phyloP scores from a whole-genome alignment of 2,113 vertebrate species.

The Ochotona princeps region DNA sequence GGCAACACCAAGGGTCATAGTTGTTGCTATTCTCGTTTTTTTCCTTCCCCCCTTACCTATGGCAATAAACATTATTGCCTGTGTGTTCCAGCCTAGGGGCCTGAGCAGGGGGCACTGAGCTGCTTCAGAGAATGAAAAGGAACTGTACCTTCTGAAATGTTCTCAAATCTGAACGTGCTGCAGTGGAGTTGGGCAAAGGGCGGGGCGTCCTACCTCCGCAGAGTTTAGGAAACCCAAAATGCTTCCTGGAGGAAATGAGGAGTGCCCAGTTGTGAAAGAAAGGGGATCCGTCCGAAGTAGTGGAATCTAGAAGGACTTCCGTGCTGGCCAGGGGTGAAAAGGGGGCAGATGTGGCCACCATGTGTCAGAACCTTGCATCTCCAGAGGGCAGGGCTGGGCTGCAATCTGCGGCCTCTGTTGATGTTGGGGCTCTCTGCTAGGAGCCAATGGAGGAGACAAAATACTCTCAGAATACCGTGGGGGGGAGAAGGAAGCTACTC shows the following conservation, averaged over 20 bases:
- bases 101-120: neutral
- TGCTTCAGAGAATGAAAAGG: neutral
- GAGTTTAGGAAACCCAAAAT: neutral
- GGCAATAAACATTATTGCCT: neutral
- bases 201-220: neutral
- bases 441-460: neutral
- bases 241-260: neutral
- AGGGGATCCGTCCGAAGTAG: neutral
- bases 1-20: neutral
- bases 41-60: neutral
- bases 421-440: neutral
- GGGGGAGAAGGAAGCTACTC: neutral
- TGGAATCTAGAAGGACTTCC: neutral
- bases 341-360: neutral
- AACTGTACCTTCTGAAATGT: neutral
- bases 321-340: neutral
- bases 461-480: neutral
- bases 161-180: neutral
- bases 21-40: neutral
- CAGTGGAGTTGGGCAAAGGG: neutral
- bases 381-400: neutral
- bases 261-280: neutral
- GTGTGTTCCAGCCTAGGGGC: neutral
- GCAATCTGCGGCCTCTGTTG: neutral
- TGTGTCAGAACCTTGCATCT: neutral